Evolutionary conservation across 2,888 invertebrate genomes (phyloP), one percentile per base, ranked within the genome.

Genomic region (Oeneis ivallda): DNA sequence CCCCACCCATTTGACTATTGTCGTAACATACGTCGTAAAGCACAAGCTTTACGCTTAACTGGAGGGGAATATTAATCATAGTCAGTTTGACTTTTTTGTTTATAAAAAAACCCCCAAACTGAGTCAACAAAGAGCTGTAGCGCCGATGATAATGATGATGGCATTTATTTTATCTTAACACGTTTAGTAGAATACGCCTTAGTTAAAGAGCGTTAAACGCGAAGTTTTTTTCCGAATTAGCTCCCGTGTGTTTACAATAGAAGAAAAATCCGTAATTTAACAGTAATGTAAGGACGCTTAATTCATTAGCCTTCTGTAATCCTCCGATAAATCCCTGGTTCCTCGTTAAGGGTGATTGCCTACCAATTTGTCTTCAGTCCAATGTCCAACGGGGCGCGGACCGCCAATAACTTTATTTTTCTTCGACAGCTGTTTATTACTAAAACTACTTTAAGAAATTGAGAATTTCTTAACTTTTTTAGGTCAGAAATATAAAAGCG

Each of bases 271-370:
- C 58, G 62, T 61, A 47, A 52, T 65, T 63, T 62, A 61, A 65
- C 67, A 60, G 62, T 65, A 68, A 71, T 71, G 59, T 67, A 65
- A 63, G 63, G 61, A 54, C 66, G 65, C 66, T 69, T 70, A 71
- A 72, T 71, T 72, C 73, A 73, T 73, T 73, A 71, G 69, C 50
- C 56, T 62, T 47, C 66, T 66, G 68, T 68, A 71, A 71, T 72
- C 70, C 70, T 66, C 70, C 59, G 50, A 74, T 74, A 73, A 71
- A 71, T 74, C 67, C 65, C 65, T 34, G 11, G 57, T 47, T 72
- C 72, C 70, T 71, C 67, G 67, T 73, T 73, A 70, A 60, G 65
- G 66, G 64, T 63, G 70, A 72, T 73, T 69, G 73, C 71, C 65
- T 67, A 54, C 41, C 71, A 56, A 73, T 74, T 73, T 72, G 68